Base-by-base conservation (phyloP, 2,797 vertebrate genomes). In the Cossypha niveicapilla region DNA sequence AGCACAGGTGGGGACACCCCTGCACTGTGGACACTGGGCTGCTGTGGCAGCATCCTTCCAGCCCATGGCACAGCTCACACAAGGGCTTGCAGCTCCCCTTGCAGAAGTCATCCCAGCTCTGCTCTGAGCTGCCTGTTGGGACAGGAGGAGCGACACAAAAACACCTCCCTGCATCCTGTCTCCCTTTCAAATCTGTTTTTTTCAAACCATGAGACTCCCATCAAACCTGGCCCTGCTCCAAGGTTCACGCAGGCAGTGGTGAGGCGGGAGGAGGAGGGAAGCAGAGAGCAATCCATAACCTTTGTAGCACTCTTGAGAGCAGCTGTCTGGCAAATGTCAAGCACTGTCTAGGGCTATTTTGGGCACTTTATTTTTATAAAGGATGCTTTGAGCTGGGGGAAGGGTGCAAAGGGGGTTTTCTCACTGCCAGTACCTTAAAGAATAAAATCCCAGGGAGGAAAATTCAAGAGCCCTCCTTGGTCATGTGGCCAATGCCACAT, bases 301-400 rank as follows among this genome's bases (percentile, higher is more conserved):
- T 81, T 92, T 89, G 92, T 91, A 96, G 94, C 86, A 34, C 95
- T 95, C 93, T 66, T 3, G 75, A 82, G 70, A 97, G 93, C 96
- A 97, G 96, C 96, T 97, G 97, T 92, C 95, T 97, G 97, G 96
- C 95, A 97, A 97, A 96, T 94, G 96, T 97, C 95, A 97, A 73
- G 86, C 90, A 58, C 72, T 61, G 90, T 95, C 96, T 97, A 93
- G 87, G 89, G 94, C 84, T 95, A 97, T 96, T 97, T 96, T 91
- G 94, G 96, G 93, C 92, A 95, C 76, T 93, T 97, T 88, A 91
- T 95, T 94, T 97, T 96, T 91, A 94, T 92, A 94, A 95, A 96
- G 88, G 94, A 95, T 76, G 82, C 27, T 54, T 86, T 85, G 42
- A 74, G 78, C 21, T 53, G 84, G 93, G 91, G 93, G 94, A 94